Conservation (phyloP, 2,888 invertebrate species). For the Parthenolecanium corni region DNA sequence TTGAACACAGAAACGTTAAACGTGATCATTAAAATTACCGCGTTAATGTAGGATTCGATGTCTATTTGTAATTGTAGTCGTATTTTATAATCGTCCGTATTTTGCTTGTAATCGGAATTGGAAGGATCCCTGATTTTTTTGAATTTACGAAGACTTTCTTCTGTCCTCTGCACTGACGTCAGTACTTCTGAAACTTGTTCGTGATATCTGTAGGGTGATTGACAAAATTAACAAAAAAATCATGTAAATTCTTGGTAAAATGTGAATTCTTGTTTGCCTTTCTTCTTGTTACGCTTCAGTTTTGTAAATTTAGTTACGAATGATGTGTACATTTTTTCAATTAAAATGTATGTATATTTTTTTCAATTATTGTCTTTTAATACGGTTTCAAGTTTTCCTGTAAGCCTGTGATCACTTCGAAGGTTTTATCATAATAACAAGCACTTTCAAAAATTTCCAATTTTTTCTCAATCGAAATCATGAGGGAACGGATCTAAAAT, state of each 20-base stretch:
- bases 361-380: no score
- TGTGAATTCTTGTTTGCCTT: background rate
- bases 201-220: slow-evolving; percentile 45
- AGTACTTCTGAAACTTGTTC: slow-evolving; percentile 73
- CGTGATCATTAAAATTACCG: slow-evolving; percentile 43
- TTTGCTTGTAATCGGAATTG: slow-evolving; percentile 42
- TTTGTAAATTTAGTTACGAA: no score
- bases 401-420: no score
- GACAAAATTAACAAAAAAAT: slow-evolving; percentile 33
- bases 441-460: no score
- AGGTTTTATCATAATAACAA: no score
- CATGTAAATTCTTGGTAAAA: background rate
- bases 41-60: slow-evolving; percentile 59
- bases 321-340: no score
- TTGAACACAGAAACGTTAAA: no score
- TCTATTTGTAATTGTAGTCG: slow-evolving; percentile 79
- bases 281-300: no score
- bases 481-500: no score
- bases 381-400: no score
- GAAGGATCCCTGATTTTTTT: slow-evolving; percentile 66
- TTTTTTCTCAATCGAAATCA: no score
- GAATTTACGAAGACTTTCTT: slow-evolving; percentile 80
- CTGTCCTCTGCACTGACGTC: slow-evolving; percentile 86
- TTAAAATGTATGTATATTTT: no score
- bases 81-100: slow-evolving; percentile 87